phyloP scores from a whole-genome alignment of 1,140 invertebrate genomes.

The Drosophila aff. region DNA sequence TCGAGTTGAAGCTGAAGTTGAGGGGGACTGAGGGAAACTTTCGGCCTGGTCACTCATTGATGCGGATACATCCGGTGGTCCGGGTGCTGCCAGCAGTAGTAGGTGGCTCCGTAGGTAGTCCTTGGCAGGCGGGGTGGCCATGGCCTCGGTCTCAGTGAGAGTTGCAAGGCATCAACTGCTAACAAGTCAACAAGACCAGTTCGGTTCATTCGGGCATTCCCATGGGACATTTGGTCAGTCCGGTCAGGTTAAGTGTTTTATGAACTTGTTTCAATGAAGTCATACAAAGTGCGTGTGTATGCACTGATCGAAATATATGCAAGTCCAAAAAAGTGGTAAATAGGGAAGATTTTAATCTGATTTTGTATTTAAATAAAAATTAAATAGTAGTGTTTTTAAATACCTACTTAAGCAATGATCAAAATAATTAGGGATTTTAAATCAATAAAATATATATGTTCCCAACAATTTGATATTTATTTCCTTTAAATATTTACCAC shows the following conservation, averaged over 20 bases:
- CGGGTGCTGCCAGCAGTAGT: neutral
- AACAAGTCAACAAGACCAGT: constrained; percentile 65
- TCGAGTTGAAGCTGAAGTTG: neutral
- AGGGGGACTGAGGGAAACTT: constrained; percentile 52
- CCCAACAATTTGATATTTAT: too few species aligned
- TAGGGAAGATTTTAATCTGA: neutral
- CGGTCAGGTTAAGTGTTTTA: constrained; percentile 82
- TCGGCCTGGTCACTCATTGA: constrained; percentile 66
- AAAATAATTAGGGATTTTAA: too few species aligned
- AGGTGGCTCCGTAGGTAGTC: neutral
- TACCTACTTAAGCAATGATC: too few species aligned
- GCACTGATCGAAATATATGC: neutral
- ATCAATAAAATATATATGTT: too few species aligned
- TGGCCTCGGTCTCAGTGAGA: neutral
- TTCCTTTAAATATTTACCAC: too few species aligned
- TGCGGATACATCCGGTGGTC: constrained; percentile 73
- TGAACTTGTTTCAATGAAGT: constrained; percentile 82
- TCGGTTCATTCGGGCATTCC: constrained; percentile 50
- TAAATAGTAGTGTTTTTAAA: neutral
- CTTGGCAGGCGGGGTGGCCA: neutral
- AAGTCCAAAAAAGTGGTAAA: neutral
- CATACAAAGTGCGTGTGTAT: constrained; percentile 64
- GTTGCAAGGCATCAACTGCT: constrained; percentile 53
- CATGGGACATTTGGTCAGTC: constrained; percentile 67
- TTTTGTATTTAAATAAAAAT: neutral